A percentile compares a stretch with the other conserved stretches of the same genome.
phyloP scores from a whole-genome alignment of 2,888 invertebrate species.

The Deilephila elpenor region DNA sequence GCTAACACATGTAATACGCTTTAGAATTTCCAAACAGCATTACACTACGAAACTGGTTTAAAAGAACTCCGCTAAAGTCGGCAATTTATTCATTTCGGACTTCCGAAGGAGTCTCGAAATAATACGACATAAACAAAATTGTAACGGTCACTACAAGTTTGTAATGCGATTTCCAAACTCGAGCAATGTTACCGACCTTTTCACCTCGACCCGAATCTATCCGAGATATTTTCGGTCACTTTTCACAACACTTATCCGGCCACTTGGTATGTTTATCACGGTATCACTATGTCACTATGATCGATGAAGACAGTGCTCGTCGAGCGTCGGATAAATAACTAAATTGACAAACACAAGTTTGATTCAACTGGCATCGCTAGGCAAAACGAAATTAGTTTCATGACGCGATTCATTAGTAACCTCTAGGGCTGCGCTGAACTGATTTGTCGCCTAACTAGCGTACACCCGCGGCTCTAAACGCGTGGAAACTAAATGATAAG shows the following conservation, averaged over 20 bases:
- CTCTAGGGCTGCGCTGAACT: constrained; percentile 48
- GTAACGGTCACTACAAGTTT: constrained; percentile 42
- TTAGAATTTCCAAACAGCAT: neutral
- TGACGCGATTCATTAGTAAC: constrained; percentile 57
- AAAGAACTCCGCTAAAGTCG: constrained; percentile 13
- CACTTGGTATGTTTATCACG: constrained; percentile 39
- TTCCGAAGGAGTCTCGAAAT: constrained; percentile 41
- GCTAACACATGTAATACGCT: constrained; percentile 10
- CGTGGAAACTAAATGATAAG: neutral
- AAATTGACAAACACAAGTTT: constrained; percentile 72
- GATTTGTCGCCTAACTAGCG: constrained; percentile 9
- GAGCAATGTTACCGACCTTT: constrained; percentile 49
- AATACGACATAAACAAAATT: constrained; percentile 41
- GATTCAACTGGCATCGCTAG: constrained; percentile 72
- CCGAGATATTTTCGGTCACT: constrained; percentile 45
- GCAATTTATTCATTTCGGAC: constrained; percentile 26
- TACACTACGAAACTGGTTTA: neutral
- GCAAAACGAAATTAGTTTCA: constrained; percentile 63
- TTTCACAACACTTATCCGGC: constrained; percentile 42
- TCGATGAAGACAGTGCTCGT: constrained; percentile 44
- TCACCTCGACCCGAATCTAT: constrained; percentile 48
- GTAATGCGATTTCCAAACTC: constrained; percentile 50
- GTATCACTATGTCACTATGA: constrained; percentile 43
- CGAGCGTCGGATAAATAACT: constrained; percentile 69
- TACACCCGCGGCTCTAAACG: neutral